Evolutionary conservation across 2,797 vertebrate species (phyloP).

Genomic region (Hephaestus fuliginosus): DNA sequence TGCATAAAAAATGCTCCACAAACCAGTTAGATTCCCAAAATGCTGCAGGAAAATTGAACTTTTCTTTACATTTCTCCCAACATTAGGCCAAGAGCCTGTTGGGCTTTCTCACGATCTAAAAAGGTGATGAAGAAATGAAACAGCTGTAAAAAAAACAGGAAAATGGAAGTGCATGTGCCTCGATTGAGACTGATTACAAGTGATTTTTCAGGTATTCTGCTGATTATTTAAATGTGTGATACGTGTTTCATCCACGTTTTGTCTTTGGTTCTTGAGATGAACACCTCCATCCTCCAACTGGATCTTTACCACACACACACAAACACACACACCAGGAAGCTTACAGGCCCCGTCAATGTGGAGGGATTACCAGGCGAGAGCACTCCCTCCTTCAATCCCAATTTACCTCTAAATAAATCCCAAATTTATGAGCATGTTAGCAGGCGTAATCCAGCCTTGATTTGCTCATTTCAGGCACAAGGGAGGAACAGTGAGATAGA

Average conservation of each 20-base stretch:
- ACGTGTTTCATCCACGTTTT: background rate
- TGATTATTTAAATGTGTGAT: background rate
- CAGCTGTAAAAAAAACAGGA: background rate
- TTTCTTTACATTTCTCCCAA: background rate
- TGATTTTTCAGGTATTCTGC: background rate
- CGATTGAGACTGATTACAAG: background rate
- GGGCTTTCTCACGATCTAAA: background rate
- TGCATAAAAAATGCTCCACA: background rate
- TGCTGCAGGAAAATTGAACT: background rate
- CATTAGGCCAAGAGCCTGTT: background rate
- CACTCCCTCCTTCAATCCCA: slow-evolving; percentile 70
- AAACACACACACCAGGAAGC: slow-evolving; percentile 48
- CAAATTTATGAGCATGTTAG: slow-evolving; percentile 80
- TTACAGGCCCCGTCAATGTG: slow-evolving; percentile 46
- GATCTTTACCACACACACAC: slow-evolving; percentile 53
- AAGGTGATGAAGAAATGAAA: background rate
- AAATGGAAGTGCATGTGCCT: background rate
- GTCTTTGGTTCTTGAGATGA: slow-evolving; percentile 17
- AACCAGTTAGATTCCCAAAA: background rate
- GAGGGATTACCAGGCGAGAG: slow-evolving; percentile 66
- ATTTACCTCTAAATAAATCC: slow-evolving; percentile 79
- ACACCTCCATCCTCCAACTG: slow-evolving; percentile 30
- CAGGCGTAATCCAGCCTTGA: slow-evolving; percentile 83
- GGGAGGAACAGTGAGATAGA: slow-evolving; percentile 54
- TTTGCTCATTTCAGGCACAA: slow-evolving; percentile 77